Evolutionary conservation across 1,140 invertebrate genomes (phyloP), one percentile per base, ranked within the genome.

Genomic region (Anthonomus grandis): DNA sequence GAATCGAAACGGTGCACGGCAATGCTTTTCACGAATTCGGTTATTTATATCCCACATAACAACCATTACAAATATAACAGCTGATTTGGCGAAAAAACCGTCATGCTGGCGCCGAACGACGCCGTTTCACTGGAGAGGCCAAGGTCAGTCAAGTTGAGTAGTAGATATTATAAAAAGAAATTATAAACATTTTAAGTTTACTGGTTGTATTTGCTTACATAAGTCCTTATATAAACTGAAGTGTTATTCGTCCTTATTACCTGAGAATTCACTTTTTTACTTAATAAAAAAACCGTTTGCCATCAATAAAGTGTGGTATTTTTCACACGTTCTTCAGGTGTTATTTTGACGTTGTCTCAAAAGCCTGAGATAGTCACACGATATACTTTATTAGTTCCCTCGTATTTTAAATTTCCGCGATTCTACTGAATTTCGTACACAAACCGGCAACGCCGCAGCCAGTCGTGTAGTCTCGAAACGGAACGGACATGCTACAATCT

Each of bases 21-120:
- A 9, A 6, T 24, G 21, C 18, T 42, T 56, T 56, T 46, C 36
- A 9, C 44, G 54, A 56, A 56, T 56, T 50, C 46, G 37, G 24
- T 45, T 55, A 55, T 46, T 37, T 51, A 51, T 51, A 51, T n/a
- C 21, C 50, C 50, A 46, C 52, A 54, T 55, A 41, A 57, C 36
- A 50, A 49, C n/a, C 46, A 57, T 50, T 55, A 56, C 55, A 48
- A 57, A 57, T 50, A 57, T 55, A 55, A 57, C 55, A 57, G 55
- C 55, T 57, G 55, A 57, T 57, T 57, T 57, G 47, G 46, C 55
- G 37, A 48, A 49, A 44, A 42, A 37, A 39, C 46, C 47, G 55
- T 57, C 55, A 50, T 50, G 23, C 50, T 49, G 55, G 55, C 55
- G 55, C 55, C 55, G 39, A 57, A 34, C 55, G 46, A 49, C 55